phyloP scores from a whole-genome alignment of 2,113 vertebrate genomes.

The Syngnathus scovelli region DNA sequence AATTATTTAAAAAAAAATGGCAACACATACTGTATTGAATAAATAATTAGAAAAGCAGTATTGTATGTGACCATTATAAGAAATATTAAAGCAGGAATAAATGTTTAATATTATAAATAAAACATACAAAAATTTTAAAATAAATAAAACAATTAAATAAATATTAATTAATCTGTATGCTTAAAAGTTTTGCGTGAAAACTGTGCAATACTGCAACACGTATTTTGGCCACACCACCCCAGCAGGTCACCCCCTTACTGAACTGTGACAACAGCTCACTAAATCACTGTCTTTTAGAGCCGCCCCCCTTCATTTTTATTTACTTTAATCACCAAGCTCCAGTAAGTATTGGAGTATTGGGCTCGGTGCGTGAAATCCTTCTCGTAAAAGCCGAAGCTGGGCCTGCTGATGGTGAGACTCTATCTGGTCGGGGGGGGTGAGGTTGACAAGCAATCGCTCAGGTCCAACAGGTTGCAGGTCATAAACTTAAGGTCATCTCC shows the following conservation, averaged over 20 bases:
- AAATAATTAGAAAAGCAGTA: too few relatives aligned
- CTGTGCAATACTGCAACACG: background rate
- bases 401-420: conserved; percentile 63
- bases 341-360: conserved; percentile 67
- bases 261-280: conserved; percentile 70
- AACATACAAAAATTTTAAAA: background rate
- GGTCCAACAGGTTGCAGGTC: conserved; percentile 69
- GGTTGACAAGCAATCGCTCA: conserved; percentile 62
- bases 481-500: conserved; percentile 73
- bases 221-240: conserved; percentile 68
- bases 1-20: background rate
- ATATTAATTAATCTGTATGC: too few relatives aligned
- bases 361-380: conserved; percentile 64
- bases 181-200: background rate
- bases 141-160: background rate
- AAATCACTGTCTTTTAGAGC: conserved; percentile 75
- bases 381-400: conserved; percentile 61
- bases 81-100: too few relatives aligned
- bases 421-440: conserved; percentile 46
- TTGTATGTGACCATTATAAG: too few relatives aligned
- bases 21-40: too few relatives aligned
- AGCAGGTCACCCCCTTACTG: conserved; percentile 58
- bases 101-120: background rate
- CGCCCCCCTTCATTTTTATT: conserved; percentile 65
- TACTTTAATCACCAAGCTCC: conserved; percentile 76